Percentiles rank a stretch among this genome's conserved stretches.
Conservation (phyloP, 2,797 vertebrate species). For the Lycodopsis pacificus region DNA sequence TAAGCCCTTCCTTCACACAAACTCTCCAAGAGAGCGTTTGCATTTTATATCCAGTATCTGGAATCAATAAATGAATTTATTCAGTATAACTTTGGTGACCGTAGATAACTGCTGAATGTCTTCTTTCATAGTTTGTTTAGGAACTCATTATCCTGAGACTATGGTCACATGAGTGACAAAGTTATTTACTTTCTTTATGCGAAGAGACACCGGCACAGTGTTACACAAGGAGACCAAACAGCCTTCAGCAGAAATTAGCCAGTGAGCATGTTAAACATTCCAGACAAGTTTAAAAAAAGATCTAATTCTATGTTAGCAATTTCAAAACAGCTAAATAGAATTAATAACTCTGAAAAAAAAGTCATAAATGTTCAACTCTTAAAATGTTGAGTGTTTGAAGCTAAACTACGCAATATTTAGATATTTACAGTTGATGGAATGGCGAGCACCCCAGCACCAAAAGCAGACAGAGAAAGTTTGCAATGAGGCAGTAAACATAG, state of each 20-base stretch:
- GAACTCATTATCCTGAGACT: neutral
- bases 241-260: neutral
- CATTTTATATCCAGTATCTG: neutral
- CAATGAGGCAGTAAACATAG: neutral
- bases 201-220: neutral
- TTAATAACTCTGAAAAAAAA: neutral
- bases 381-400: neutral
- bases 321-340: neutral
- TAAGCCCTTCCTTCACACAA: neutral
- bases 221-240: neutral
- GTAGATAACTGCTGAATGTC: neutral
- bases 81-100: neutral
- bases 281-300: neutral
- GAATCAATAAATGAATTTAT: constrained; percentile 4
- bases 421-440: neutral
- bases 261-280: neutral
- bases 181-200: neutral
- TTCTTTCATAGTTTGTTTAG: neutral
- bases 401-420: neutral
- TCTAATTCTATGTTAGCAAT: neutral
- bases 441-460: neutral
- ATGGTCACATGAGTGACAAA: neutral
- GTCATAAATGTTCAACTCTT: neutral
- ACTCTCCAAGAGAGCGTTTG: neutral
- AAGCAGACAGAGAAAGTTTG: neutral